Evolutionary conservation across 2,113 vertebrate genomes (phyloP).

Genomic region (Oenanthe melanoleuca): DNA sequence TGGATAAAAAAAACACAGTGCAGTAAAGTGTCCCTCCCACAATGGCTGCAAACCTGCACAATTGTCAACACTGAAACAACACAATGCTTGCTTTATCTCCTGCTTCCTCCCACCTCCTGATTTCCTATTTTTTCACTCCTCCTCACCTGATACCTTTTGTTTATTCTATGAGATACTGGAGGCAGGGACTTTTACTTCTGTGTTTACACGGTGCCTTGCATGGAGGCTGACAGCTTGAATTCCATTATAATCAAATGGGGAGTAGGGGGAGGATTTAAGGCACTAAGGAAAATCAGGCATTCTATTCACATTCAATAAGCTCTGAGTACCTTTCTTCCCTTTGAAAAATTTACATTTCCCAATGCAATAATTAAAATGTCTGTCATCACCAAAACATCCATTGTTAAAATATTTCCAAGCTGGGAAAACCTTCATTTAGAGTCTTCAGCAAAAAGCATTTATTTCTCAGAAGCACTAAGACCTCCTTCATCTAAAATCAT

Average conservation of each 20-base stretch:
- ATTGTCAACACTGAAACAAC: not conserved
- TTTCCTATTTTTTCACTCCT: not conserved
- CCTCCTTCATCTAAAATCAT: not conserved
- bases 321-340: not conserved
- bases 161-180: not conserved
- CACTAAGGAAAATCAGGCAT: not conserved
- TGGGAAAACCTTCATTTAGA: not conserved
- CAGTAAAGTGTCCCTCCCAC: not conserved
- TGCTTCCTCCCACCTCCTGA: not conserved
- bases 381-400: slow-evolving; percentile 2
- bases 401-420: slow-evolving; percentile 10
- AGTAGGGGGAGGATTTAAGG: not conserved
- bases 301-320: not conserved
- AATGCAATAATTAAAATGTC: slow-evolving; percentile 22
- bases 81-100: not conserved
- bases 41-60: not conserved
- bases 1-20: not conserved
- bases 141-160: not conserved
- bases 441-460: not conserved
- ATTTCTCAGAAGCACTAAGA: not conserved
- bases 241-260: not conserved
- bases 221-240: not conserved
- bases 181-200: not conserved
- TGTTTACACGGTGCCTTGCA: not conserved
- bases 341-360: not conserved